Evolutionary conservation across 2,797 vertebrate genomes (phyloP).

Genomic region (Rhodeus uyekii): DNA sequence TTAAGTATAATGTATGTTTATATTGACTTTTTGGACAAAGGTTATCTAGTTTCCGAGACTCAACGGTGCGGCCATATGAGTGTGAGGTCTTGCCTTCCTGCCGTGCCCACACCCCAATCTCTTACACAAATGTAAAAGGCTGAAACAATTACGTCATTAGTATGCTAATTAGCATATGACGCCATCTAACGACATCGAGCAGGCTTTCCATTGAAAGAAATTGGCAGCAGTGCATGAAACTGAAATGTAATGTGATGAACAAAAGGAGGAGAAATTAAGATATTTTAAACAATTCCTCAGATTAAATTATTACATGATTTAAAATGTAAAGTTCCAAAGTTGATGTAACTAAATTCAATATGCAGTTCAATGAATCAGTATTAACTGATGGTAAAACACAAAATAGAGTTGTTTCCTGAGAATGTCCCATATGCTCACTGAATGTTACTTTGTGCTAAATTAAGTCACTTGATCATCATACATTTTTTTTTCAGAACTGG

Average conservation of each 20-base stretch:
- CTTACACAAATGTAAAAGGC: background rate
- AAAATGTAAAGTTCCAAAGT: background rate
- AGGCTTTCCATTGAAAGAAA: too few relatives aligned
- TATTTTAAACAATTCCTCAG: background rate
- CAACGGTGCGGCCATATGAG: background rate
- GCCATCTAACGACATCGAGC: too few relatives aligned
- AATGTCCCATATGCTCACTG: background rate
- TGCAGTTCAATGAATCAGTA: background rate
- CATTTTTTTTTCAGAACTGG: background rate
- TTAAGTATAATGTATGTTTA: too few relatives aligned
- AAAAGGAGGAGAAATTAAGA: background rate
- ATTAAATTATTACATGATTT: too few relatives aligned
- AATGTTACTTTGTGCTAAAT: background rate
- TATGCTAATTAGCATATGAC: too few relatives aligned
- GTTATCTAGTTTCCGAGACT: background rate
- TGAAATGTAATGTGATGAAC: background rate
- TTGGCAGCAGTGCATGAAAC: background rate
- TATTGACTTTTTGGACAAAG: too few relatives aligned
- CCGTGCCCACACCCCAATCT: background rate
- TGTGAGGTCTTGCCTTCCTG: background rate
- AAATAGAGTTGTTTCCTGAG: background rate
- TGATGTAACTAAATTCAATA: background rate
- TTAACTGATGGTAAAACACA: background rate
- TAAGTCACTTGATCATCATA: too few relatives aligned
- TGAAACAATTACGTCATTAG: too few relatives aligned